Evolutionary conservation across 2,113 vertebrate species (phyloP).

Genomic region (Pygoscelis adeliae): DNA sequence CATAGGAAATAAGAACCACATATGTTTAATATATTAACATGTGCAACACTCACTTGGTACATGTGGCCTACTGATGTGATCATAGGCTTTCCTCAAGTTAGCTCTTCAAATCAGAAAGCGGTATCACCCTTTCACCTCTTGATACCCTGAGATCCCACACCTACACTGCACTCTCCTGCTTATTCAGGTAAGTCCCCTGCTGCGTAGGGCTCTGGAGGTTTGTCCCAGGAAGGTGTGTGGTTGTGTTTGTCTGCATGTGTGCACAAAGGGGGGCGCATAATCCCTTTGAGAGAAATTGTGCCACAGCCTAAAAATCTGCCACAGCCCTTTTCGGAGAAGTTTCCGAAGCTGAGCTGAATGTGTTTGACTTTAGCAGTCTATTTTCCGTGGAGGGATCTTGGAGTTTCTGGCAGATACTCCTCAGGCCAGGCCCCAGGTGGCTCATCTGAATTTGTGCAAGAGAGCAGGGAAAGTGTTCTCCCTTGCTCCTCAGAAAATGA

Average conservation of each 20-base stretch:
- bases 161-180: neutral
- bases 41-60: conserved; percentile 30
- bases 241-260: neutral
- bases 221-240: neutral
- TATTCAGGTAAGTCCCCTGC: neutral
- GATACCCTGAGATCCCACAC: neutral
- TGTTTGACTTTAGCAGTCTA: neutral
- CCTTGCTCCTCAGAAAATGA: neutral
- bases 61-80: conserved; percentile 60
- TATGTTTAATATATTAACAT: conserved; percentile 57
- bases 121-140: conserved; percentile 19
- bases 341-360: neutral
- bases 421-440: neutral
- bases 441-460: neutral
- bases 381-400: neutral
- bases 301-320: neutral
- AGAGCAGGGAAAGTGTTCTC: neutral
- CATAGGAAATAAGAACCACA: conserved; percentile 52
- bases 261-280: neutral
- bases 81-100: conserved; percentile 23
- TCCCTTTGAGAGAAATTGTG: neutral
- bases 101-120: conserved; percentile 11
- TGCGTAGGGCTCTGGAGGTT: neutral
- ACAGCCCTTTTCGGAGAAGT: neutral
- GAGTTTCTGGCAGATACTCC: neutral